Percentiles rank a stretch among this genome's conserved stretches.
phyloP scores from a whole-genome alignment of 2,113 vertebrate species.

The Formicarius rufipectus region DNA sequence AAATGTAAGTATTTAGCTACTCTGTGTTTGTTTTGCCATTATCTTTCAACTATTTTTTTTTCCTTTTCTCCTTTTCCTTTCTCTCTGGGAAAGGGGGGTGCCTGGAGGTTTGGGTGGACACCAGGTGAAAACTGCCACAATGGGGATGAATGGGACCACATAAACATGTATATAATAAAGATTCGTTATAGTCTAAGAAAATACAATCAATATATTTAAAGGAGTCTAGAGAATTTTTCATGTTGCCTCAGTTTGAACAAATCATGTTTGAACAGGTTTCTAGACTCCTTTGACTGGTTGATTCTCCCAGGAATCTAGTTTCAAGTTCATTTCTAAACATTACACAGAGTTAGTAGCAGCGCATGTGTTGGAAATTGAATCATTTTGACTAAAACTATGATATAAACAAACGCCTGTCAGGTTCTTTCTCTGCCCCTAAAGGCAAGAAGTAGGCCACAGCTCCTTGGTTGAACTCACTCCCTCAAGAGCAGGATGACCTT shows the following conservation, averaged over 20 bases:
- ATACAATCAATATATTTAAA: not conserved
- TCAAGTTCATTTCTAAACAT: not conserved
- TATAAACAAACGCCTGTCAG: not conserved
- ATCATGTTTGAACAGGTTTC: not conserved
- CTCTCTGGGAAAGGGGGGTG: too few relatives aligned
- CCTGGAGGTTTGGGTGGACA: too few relatives aligned
- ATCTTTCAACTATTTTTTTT: too few relatives aligned
- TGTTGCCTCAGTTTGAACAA: not conserved
- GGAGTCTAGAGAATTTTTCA: not conserved
- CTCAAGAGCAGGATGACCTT: not conserved
- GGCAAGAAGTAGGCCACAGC: not conserved
- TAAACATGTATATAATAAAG: not conserved
- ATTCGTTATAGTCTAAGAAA: not conserved
- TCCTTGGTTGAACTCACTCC: not conserved
- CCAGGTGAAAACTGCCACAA: too few relatives aligned
- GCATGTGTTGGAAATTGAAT: not conserved
- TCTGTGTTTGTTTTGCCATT: too few relatives aligned
- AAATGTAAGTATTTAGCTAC: too few relatives aligned
- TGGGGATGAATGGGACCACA: not conserved
- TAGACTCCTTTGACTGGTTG: not conserved
- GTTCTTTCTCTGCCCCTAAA: not conserved
- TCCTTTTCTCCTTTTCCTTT: too few relatives aligned
- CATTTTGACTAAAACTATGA: not conserved
- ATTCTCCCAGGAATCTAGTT: not conserved
- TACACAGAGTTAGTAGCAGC: not conserved